Conservation (phyloP, 2,888 invertebrate species). For the Physocephala rufipes region DNA sequence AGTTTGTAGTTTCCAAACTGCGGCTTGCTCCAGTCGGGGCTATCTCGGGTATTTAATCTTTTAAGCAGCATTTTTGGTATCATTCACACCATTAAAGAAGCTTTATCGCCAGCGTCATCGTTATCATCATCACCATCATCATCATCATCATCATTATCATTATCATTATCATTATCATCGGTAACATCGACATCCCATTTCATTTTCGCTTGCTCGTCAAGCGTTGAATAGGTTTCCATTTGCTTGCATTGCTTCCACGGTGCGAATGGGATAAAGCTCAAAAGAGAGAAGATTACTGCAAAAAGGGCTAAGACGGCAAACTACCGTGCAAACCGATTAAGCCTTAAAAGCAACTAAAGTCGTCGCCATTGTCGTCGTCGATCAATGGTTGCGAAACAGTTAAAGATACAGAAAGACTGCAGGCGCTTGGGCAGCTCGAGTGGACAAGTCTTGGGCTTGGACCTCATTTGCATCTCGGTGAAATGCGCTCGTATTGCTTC, state of each 20-base stretch:
- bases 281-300: too few species aligned
- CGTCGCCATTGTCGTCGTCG: slow-evolving; percentile 28
- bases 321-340: slow-evolving; percentile 18
- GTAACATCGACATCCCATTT: too few species aligned
- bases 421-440: too few species aligned
- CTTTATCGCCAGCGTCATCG: slow-evolving; percentile 39
- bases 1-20: slow-evolving; percentile 19
- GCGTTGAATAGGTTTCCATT: too few species aligned
- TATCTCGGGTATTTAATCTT: slow-evolving; percentile 47
- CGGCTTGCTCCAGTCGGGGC: slow-evolving; percentile 36
- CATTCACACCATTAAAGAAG: slow-evolving; percentile 23
- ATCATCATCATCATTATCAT: too few species aligned
- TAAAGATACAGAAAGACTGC: not conserved
- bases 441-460: not conserved
- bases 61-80: slow-evolving; percentile 44
- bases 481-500: slow-evolving; percentile 35
- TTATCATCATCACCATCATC: not conserved
- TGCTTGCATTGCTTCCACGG: not conserved
- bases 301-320: slow-evolving; percentile 28
- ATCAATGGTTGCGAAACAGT: not conserved
- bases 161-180: too few species aligned
- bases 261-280: not conserved
- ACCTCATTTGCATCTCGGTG: slow-evolving; percentile 41
- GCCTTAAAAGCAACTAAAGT: slow-evolving; percentile 49
- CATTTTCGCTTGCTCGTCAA: not conserved